phyloP scores from a whole-genome alignment of 2,888 invertebrate species.

The Ormyrus thymus region DNA sequence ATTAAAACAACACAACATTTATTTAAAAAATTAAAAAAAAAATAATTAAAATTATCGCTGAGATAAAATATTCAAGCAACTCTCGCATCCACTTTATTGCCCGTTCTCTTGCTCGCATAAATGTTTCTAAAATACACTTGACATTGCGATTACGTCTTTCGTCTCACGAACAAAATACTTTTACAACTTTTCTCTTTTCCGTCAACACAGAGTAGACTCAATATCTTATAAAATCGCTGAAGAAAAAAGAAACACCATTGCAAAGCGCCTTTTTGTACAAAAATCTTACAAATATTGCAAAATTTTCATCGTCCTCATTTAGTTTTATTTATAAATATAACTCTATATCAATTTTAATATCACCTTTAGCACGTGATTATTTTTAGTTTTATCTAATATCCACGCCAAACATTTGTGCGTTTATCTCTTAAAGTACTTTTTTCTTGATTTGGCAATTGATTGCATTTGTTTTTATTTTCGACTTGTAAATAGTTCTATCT shows the following conservation, averaged over 20 bases:
- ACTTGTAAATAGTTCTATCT: constrained; percentile 28
- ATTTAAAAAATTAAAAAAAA: neutral
- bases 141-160: constrained; percentile 47
- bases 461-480: constrained; percentile 6
- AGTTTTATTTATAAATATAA: constrained; percentile 50
- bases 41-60: constrained; percentile 2
- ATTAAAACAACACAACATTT: neutral
- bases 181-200: constrained; percentile 17
- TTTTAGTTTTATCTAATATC: constrained; percentile 31
- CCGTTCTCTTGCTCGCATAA: constrained; percentile 50
- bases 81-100: constrained; percentile 52
- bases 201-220: neutral
- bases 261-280: constrained; percentile 20
- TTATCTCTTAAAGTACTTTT: neutral
- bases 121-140: constrained; percentile 47
- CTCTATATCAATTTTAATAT: constrained; percentile 62
- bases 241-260: constrained; percentile 6
- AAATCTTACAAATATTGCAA: constrained; percentile 49
- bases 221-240: constrained; percentile 15
- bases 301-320: constrained; percentile 20
- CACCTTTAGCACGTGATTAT: constrained; percentile 35
- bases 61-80: constrained; percentile 39
- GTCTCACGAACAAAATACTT: constrained; percentile 42
- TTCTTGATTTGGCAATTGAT: constrained; percentile 27
- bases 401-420: constrained; percentile 20